A percentile compares a stretch with the other conserved stretches of the same genome.
phyloP scores from a whole-genome alignment of 2,888 invertebrate species.

The Cosmia pyralina region DNA sequence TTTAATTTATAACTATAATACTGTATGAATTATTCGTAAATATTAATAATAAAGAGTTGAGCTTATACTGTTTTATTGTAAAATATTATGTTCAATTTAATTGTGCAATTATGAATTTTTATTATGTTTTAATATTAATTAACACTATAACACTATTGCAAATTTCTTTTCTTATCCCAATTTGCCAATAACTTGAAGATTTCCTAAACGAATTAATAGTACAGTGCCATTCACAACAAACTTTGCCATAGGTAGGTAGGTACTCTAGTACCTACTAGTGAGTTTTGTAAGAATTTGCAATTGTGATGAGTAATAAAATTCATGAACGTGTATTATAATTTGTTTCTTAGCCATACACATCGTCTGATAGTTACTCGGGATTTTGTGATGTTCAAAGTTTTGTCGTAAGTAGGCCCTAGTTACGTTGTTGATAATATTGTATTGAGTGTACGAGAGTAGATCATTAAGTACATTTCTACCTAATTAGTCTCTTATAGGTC shows the following conservation, averaged over 20 bases:
- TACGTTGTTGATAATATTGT: conserved; percentile 85
- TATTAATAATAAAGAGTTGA: conserved; percentile 74
- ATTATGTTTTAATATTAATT: conserved; percentile 66
- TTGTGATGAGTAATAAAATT: conserved; percentile 65
- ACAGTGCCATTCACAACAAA: conserved; percentile 71
- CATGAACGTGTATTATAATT: conserved; percentile 65
- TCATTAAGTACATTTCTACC: conserved; percentile 84
- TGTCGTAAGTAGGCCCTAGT: conserved; percentile 83
- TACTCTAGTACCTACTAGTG: conserved; percentile 49
- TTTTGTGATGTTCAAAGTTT: conserved; percentile 86
- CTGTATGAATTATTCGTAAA: conserved; percentile 68
- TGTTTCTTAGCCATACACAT: conserved; percentile 77
- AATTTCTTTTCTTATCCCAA: conserved; percentile 66
- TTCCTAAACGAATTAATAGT: conserved; percentile 62
- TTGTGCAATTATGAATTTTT: conserved; percentile 76
- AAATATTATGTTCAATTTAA: conserved; percentile 73
- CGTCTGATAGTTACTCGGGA: conserved; percentile 68
- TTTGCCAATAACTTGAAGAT: conserved; percentile 69
- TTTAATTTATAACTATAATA: conserved; percentile 64
- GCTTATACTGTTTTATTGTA: conserved; percentile 81
- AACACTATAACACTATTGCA: conserved; percentile 66
- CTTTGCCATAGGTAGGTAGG: conserved; percentile 66
- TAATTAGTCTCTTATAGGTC: conserved; percentile 84
- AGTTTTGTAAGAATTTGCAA: conserved; percentile 70
- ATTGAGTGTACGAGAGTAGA: conserved; percentile 82